phyloP scores from a whole-genome alignment of 2,797 vertebrate genomes.

The Stomatorhinus walkeri region DNA sequence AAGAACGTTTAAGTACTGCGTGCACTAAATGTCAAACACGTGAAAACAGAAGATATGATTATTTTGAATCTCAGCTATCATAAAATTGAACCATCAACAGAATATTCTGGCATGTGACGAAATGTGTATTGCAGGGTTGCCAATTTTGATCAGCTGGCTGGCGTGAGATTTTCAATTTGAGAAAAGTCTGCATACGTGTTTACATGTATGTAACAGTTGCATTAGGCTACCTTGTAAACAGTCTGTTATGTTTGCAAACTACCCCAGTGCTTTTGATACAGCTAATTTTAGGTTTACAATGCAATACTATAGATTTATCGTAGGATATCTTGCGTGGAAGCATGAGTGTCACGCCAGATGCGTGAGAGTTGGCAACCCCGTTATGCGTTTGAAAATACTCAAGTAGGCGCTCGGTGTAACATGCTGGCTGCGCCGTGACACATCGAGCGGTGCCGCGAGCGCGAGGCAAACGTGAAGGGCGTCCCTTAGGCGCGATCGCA shows the following conservation, averaged over 20 bases:
- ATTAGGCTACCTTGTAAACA: background rate
- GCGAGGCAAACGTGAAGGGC: background rate
- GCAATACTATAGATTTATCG: background rate
- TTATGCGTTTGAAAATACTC: background rate
- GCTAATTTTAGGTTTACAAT: background rate
- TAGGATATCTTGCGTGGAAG: background rate
- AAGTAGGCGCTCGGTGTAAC: background rate
- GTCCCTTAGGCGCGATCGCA: background rate
- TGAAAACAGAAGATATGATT: background rate
- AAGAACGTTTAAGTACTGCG: background rate
- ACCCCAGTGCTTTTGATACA: background rate
- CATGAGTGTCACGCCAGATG: background rate
- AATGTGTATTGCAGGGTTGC: background rate
- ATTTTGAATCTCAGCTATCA: background rate
- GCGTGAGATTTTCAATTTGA: background rate
- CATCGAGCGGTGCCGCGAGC: background rate
- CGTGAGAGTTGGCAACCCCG: background rate
- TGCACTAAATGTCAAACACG: background rate
- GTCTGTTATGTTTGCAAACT: background rate
- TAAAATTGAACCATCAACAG: background rate
- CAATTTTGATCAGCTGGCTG: background rate
- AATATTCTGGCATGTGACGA: background rate
- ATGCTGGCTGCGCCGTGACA: background rate
- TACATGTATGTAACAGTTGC: background rate
- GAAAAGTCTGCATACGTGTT: background rate